Evolutionary conservation across 1,140 invertebrate species (phyloP).

Genomic region (Colletes gigas): DNA sequence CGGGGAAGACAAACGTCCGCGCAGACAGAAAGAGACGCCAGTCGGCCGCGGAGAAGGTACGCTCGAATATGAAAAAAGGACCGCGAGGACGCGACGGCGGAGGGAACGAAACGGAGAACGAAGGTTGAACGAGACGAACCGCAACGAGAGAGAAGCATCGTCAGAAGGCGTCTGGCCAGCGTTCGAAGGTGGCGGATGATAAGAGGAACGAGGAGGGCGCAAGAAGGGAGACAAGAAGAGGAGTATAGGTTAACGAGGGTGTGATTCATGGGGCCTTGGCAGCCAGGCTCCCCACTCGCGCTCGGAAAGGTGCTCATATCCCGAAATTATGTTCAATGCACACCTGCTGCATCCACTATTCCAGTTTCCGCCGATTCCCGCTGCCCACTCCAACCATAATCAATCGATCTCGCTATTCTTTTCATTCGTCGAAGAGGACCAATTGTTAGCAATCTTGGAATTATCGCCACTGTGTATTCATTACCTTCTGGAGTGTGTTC

Average conservation of each 20-base stretch:
- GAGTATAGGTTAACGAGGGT: conserved; percentile 76
- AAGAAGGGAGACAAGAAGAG: conserved; percentile 2
- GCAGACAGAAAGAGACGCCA: conserved; percentile 14
- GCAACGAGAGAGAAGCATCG: background rate
- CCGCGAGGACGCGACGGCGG: background rate
- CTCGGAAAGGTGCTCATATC: conserved; percentile 71
- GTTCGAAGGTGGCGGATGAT: conserved; percentile 53
- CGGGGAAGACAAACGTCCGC: conserved; percentile 35
- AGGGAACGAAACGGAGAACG: background rate
- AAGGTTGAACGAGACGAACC: conserved; percentile 21
- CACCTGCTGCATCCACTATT: conserved; percentile 60
- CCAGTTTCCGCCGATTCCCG: conserved; percentile 36
- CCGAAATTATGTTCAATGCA: conserved; percentile 66
- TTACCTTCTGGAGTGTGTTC: no score
- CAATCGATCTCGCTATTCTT: no score
- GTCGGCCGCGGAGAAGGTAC: background rate
- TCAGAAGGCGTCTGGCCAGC: conserved; percentile 36
- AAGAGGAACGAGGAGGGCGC: conserved; percentile 26
- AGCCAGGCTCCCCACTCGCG: conserved; percentile 41
- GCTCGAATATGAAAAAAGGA: conserved; percentile 29
- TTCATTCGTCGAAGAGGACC: no score
- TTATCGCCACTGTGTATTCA: no score
- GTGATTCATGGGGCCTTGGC: conserved; percentile 76
- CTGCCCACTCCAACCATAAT: background rate
- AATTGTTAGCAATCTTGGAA: no score